Conservation (phyloP, 1,140 invertebrate genomes). For the Trichogramma pretiosum region DNA sequence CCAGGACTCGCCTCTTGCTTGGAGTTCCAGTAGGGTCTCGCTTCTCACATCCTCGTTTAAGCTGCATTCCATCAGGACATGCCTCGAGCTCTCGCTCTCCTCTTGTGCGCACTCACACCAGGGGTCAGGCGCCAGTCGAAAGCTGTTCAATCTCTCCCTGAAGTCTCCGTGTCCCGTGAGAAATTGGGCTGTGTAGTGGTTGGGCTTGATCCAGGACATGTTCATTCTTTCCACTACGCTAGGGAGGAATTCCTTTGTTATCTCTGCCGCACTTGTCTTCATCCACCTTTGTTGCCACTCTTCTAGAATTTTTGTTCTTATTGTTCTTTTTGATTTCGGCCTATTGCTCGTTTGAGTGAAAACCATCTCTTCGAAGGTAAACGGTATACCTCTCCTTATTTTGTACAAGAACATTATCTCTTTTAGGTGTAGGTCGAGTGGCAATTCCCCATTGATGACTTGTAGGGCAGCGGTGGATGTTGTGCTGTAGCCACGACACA, state of each 20-base stretch:
- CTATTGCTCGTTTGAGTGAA: background rate
- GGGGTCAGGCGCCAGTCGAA: background rate
- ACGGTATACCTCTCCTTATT: slow-evolving; percentile 4
- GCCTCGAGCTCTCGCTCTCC: background rate
- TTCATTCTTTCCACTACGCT: background rate
- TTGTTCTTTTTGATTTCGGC: background rate
- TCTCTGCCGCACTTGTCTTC: background rate
- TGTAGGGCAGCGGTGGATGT: slow-evolving; percentile 20
- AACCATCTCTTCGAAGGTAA: background rate
- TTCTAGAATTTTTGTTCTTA: background rate
- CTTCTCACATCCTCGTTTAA: background rate
- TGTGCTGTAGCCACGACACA: slow-evolving; percentile 21
- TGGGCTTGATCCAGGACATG: background rate
- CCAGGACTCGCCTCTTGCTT: no score
- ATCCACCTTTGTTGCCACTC: slow-evolving; percentile 7
- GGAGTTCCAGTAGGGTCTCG: no score
- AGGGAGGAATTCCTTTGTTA: background rate
- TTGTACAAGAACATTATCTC: slow-evolving; percentile 3
- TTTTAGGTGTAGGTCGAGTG: slow-evolving; percentile 7
- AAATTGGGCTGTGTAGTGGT: background rate
- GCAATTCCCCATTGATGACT: slow-evolving; percentile 5
- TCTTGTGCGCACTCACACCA: background rate
- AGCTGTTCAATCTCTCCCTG: background rate
- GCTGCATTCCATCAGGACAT: background rate
- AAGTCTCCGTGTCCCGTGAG: background rate